Evolutionary conservation across 2,888 invertebrate genomes (phyloP).

Genomic region (Ypsolopha sequella): DNA sequence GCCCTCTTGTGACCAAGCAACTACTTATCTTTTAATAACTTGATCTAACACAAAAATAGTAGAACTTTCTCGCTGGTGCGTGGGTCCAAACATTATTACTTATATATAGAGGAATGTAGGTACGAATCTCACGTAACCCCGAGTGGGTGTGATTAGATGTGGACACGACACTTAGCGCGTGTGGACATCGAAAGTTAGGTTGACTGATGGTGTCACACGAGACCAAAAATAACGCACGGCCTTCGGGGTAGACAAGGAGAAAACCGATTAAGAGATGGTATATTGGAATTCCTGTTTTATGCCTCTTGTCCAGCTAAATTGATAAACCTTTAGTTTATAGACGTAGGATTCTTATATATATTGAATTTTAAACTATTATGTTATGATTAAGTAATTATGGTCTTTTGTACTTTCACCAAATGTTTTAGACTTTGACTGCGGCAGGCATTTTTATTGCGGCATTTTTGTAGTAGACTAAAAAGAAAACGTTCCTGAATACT

Average conservation of each 20-base stretch:
- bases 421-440: too few relatives aligned
- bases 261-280: background rate
- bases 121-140: background rate
- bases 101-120: background rate
- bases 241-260: conserved; percentile 24
- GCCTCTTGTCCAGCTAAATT: too few relatives aligned
- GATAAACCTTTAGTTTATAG: too few relatives aligned
- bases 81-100: background rate
- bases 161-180: conserved; percentile 1
- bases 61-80: conserved; percentile 1
- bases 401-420: too few relatives aligned
- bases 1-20: background rate
- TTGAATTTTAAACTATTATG: too few relatives aligned
- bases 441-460: too few relatives aligned
- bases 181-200: background rate
- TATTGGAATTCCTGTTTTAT: too few relatives aligned
- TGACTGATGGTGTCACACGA: conserved; percentile 30
- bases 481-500: too few relatives aligned
- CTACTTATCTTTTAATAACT: background rate
- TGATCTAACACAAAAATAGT: background rate
- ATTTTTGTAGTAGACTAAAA: too few relatives aligned
- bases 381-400: too few relatives aligned
- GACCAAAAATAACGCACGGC: conserved; percentile 43
- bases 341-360: too few relatives aligned
- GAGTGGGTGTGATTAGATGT: conserved; percentile 2